Conservation (phyloP, 2,113 vertebrate genomes). For the Heloderma charlesbogerti region DNA sequence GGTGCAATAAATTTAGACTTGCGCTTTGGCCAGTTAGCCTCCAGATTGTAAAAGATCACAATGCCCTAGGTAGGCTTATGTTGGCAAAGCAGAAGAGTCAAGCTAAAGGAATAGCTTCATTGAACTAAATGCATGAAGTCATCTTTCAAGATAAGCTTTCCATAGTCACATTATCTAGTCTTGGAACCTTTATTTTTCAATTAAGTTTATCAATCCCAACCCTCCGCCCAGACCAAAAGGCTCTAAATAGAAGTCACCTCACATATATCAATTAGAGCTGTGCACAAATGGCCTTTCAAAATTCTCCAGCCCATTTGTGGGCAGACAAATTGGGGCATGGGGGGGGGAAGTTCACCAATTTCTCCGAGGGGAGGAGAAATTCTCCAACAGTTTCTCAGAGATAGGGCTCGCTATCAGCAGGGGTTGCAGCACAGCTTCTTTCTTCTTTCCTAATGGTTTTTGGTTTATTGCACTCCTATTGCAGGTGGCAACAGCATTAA, state of each 20-base stretch:
- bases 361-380: too few relatives aligned
- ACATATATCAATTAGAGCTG: too few relatives aligned
- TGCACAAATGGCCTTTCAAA: too few relatives aligned
- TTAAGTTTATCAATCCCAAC: not conserved
- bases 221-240: not conserved
- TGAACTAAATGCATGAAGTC: not conserved
- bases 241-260: not conserved
- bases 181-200: constrained; percentile 3
- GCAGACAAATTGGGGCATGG: too few relatives aligned
- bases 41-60: constrained; percentile 18
- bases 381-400: too few relatives aligned
- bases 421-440: too few relatives aligned
- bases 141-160: not conserved
- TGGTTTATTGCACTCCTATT: too few relatives aligned
- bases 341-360: too few relatives aligned
- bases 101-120: not conserved
- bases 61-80: not conserved
- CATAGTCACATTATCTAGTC: not conserved
- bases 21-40: constrained; percentile 18
- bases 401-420: too few relatives aligned
- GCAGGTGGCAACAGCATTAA: too few relatives aligned
- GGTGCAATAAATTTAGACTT: constrained; percentile 24
- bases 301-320: too few relatives aligned
- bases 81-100: constrained; percentile 18
- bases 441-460: too few relatives aligned